Evolutionary conservation across 2,888 invertebrate genomes (phyloP).

Genomic region (Leistus spinibarbis): DNA sequence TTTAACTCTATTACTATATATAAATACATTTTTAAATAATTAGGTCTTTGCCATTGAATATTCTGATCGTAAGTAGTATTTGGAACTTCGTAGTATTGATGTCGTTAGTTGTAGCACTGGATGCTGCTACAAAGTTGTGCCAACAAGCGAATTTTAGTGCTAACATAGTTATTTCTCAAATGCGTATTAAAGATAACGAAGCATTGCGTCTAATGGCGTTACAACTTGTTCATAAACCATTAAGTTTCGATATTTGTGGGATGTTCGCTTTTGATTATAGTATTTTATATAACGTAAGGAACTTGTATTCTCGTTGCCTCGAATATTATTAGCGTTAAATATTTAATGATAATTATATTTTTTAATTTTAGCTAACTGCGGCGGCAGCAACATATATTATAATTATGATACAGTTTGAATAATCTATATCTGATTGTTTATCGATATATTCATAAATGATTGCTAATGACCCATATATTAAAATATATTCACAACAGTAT

Average conservation of each 20-base stretch:
- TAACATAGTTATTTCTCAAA: neutral
- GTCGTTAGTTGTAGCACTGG: neutral
- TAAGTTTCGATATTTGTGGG: neutral
- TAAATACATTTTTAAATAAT: neutral
- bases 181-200: neutral
- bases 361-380: neutral
- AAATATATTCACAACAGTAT: neutral
- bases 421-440: neutral
- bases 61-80: neutral
- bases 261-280: slow-evolving; percentile 6
- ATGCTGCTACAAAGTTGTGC: neutral
- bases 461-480: neutral
- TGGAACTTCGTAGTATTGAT: neutral
- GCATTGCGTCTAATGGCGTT: neutral
- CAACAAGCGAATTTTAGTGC: neutral
- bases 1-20: neutral
- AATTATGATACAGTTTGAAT: slow-evolving; percentile 8
- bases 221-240: neutral
- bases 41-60: neutral
- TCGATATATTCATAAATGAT: neutral
- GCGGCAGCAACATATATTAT: slow-evolving; percentile 1
- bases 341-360: no score
- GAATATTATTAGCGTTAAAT: no score
- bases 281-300: neutral
- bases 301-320: neutral